Evolutionary conservation across 1,140 invertebrate species (phyloP).

Genomic region (Pogonognathellus flavescens): DNA sequence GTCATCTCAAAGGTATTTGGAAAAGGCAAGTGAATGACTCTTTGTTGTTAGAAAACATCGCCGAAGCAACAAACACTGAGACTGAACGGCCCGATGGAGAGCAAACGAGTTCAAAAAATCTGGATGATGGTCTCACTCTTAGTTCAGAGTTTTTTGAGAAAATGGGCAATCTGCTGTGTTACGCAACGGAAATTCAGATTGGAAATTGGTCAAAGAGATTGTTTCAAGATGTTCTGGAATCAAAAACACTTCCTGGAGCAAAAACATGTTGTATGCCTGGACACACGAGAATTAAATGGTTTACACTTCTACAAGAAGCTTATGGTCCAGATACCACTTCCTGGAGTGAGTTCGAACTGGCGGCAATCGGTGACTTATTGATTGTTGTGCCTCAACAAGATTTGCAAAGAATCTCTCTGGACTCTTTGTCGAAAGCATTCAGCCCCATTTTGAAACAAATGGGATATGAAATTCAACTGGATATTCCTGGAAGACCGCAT

Average conservation of each 20-base stretch:
- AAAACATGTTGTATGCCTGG: conserved; percentile 64
- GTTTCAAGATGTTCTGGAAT: conserved; percentile 56
- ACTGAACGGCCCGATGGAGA: conserved; percentile 3
- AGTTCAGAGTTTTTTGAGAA: conserved; percentile 14
- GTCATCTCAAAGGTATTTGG: neutral
- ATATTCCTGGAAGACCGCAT: conserved; percentile 39
- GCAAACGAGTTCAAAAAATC: neutral
- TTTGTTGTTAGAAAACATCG: neutral
- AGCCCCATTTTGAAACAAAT: conserved; percentile 51
- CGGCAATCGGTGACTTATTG: conserved; percentile 62
- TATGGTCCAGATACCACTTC: conserved; percentile 61
- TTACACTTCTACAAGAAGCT: conserved; percentile 46
- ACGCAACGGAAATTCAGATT: conserved; percentile 30
- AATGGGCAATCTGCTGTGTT: conserved; percentile 64
- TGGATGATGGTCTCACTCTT: neutral
- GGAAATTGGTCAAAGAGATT: conserved; percentile 21
- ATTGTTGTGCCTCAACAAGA: conserved; percentile 55
- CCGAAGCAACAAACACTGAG: neutral
- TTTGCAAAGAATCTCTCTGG: conserved; percentile 55
- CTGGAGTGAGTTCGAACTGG: conserved; percentile 61
- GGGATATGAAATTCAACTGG: neutral
- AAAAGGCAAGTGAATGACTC: neutral
- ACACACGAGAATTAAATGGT: conserved; percentile 52
- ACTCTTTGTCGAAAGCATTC: conserved; percentile 54
- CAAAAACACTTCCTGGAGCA: conserved; percentile 51